These are phyloP conservation scores for Ommatoiulus sabulosus DNA, from an alignment of 2,888 invertebrate genomes.

Conservation along the genomic window DNA sequence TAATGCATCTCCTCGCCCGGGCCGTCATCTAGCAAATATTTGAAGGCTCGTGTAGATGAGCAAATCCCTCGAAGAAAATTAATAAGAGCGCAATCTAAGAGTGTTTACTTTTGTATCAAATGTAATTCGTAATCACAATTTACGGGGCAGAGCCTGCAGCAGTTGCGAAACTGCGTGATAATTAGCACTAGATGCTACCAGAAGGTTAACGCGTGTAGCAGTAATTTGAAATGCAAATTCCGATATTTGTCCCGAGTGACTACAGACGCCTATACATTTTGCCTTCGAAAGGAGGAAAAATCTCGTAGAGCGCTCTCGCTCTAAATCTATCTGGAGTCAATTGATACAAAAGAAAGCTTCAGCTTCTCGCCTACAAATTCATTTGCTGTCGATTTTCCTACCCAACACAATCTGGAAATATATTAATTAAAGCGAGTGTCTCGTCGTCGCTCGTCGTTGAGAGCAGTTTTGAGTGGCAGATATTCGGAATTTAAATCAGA, in stretches of 20 bases:
- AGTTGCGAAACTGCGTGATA: constrained; percentile 45
- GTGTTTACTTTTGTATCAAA: constrained; percentile 56
- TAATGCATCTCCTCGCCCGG: not conserved
- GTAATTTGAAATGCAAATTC: constrained; percentile 56
- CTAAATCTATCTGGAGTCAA: constrained; percentile 13
- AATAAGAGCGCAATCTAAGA: constrained; percentile 50
- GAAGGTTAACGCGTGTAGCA: constrained; percentile 30
- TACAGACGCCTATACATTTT: not conserved
- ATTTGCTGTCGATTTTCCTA: not conserved
- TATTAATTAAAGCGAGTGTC: constrained; percentile 43
- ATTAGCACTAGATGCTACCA: constrained; percentile 50
- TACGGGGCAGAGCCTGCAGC: constrained; percentile 13
- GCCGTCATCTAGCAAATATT: constrained; percentile 27
- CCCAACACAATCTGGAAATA: not conserved
- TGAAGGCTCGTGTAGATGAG: constrained; percentile 37
- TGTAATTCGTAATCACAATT: constrained; percentile 55
- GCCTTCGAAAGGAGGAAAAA: not conserved
- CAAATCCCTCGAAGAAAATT: constrained; percentile 1
- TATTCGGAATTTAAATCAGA: constrained; percentile 54
- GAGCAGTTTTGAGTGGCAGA: constrained; percentile 49
- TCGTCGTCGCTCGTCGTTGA: constrained; percentile 15
- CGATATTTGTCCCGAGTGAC: constrained; percentile 48
- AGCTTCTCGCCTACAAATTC: not conserved
- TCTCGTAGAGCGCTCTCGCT: not conserved
- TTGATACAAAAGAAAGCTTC: constrained; percentile 46